Percentiles rank a stretch among this genome's conserved stretches.
Evolutionary conservation across 2,113 vertebrate genomes (phyloP).

Genomic region (Malurus cyaneus): DNA sequence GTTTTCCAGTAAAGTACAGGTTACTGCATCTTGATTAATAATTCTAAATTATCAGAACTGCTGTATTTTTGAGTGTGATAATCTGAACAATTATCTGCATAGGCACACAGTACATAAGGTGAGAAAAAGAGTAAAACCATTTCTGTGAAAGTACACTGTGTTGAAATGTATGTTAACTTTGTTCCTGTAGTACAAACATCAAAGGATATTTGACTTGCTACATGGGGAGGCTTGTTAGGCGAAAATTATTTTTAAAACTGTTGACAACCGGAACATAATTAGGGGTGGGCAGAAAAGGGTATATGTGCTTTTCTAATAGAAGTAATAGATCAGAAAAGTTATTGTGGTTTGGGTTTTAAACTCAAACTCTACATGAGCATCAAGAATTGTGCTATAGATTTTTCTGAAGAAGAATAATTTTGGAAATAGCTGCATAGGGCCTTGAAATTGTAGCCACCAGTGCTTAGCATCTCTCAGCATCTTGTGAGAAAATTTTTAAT

Average conservation of each 20-base stretch:
- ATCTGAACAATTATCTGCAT: not conserved
- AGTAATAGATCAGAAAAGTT: not conserved
- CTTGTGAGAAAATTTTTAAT: not conserved
- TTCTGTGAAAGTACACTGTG: not conserved
- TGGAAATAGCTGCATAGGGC: not conserved
- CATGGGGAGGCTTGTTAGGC: not conserved
- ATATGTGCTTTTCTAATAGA: not conserved
- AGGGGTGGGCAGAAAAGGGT: not conserved
- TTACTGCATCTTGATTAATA: not conserved
- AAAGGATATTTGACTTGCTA: not conserved
- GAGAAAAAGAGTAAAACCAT: not conserved
- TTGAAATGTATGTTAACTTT: not conserved
- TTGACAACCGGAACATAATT: no score
- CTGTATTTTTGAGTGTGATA: not conserved
- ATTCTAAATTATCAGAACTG: not conserved
- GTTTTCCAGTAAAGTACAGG: not conserved
- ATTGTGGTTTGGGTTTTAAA: not conserved
- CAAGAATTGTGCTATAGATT: not conserved
- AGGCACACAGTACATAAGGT: rapidly evolving
- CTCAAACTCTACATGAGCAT: not conserved
- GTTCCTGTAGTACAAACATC: not conserved
- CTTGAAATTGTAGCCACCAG: not conserved
- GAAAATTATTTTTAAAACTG: not conserved
- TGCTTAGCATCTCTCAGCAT: not conserved
- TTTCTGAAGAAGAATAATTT: not conserved